These are phyloP conservation scores for Borostomias antarcticus DNA, from an alignment of 2,797 vertebrate genomes.

Conservation along the genomic window DNA sequence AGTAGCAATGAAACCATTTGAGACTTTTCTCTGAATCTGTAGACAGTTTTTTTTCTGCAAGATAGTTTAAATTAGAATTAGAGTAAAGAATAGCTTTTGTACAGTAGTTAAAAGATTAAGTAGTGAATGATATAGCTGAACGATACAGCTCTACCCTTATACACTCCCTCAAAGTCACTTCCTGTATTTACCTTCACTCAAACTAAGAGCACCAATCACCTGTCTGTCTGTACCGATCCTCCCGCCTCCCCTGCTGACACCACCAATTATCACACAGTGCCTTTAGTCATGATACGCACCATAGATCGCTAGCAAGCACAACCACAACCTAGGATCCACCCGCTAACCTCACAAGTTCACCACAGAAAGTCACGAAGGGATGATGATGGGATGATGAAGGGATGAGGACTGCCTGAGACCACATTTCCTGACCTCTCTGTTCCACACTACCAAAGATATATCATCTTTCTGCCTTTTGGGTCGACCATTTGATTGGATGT, in stretches of 20 bases:
- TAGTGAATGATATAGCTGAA: background rate
- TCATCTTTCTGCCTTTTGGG: background rate
- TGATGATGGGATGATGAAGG: conserved; percentile 39
- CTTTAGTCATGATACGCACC: conserved; percentile 13
- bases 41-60: background rate
- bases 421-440: conserved; percentile 14
- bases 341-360: conserved; percentile 34
- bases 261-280: conserved; percentile 7
- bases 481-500: background rate
- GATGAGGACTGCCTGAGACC: conserved; percentile 23
- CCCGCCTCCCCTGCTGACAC: conserved; percentile 14
- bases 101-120: no score
- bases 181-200: conserved; percentile 6
- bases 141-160: background rate
- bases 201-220: conserved; percentile 12
- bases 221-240: conserved; percentile 7
- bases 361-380: conserved; percentile 46
- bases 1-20: no score
- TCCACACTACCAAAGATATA: background rate
- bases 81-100: no score
- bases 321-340: conserved; percentile 17
- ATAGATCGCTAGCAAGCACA: conserved; percentile 4
- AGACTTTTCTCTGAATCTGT: no score
- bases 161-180: conserved; percentile 2
- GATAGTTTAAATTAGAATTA: no score